Evolutionary conservation across 2,797 vertebrate genomes (phyloP), one percentile per base, ranked within the genome.

Genomic region (Chaetophractus vellerosus): DNA sequence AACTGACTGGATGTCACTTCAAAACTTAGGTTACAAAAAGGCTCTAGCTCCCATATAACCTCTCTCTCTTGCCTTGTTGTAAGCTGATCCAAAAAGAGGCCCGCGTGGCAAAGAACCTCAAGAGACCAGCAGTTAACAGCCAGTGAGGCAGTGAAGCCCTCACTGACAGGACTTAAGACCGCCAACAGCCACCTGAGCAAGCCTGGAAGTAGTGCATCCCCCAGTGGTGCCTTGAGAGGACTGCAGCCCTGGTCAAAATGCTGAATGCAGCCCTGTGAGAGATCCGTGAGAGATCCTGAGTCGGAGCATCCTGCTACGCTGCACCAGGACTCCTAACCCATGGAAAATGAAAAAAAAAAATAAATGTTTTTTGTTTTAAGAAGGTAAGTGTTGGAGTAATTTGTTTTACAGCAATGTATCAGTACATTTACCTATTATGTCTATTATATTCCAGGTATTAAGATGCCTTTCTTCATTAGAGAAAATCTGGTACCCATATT

Each of bases 311-410:
- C n/a, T 48, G 64, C 28, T 68, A 57, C 68, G 26, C 7, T 52
- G 2, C 19, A 63, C 33, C 68, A 45, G 45, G 45, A 45, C 10
- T 45, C 45, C 45, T 45, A 45, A 45, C 45, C 45, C 45, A 61
- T 11, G 92, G n/a, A 92, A 89, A 55, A 6, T 36, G 38, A 83
- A 24, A 75, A 33, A 63, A 79, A 75, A n/a, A n/a, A n/a, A n/a
- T 38, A 41, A 68, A 50, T 78, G 45, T 59, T 36, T 45, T 45
- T 5, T 45, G 5, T 45, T 45, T 45, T 45, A 45, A 45, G 45
- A 45, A 45, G 45, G 8, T 38, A 38, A 38, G 38, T 72, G 36
- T 59, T 52, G 26, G 33, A 63, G 41, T 71, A 66, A 88, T 68
- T 55, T 85, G 55, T 88, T 63, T 76, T 5, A 18, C 8, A 75